A percentile compares a stretch with the other conserved stretches of the same genome.
Evolutionary conservation across 2,113 vertebrate genomes (phyloP).

Genomic region (Puntigrus tetrazona): DNA sequence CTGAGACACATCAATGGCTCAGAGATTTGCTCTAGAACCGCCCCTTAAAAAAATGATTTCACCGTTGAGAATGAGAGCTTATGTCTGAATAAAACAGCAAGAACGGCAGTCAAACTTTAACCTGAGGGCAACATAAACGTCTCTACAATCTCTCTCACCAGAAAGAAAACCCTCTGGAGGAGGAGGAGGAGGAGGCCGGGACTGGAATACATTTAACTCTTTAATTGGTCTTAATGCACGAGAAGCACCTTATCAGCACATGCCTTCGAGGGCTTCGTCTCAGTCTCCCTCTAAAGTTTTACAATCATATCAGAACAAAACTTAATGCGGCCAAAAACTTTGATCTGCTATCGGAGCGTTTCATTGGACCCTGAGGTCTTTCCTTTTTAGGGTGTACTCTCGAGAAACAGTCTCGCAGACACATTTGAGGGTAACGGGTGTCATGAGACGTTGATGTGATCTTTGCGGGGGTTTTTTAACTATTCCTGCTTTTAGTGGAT

Average conservation of each 20-base stretch:
- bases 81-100: conserved; percentile 29
- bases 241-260: conserved; percentile 50
- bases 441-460: not conserved
- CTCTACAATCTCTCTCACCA: conserved; percentile 16
- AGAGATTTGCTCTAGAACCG: not conserved
- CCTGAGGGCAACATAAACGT: conserved; percentile 49
- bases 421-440: not conserved
- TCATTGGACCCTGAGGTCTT: conserved; percentile 41
- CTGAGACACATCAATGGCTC: not conserved
- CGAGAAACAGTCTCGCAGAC: conserved; percentile 35
- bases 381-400: conserved; percentile 46
- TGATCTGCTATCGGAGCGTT: conserved; percentile 53
- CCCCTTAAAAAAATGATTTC: not conserved
- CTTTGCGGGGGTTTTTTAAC: not conserved
- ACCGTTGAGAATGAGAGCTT: conserved; percentile 11
- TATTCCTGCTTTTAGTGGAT: not conserved
- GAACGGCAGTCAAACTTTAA: conserved; percentile 30
- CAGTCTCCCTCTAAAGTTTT: conserved; percentile 52
- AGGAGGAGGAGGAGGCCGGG: conserved; percentile 39
- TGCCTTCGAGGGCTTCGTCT: conserved; percentile 45
- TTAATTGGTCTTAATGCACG: conserved; percentile 58
- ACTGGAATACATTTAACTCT: conserved; percentile 59
- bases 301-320: conserved; percentile 61
- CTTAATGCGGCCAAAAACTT: conserved; percentile 51
- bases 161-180: conserved; percentile 31